Evolutionary conservation across 2,113 vertebrate genomes (phyloP).

Genomic region (Pelusios castaneus): DNA sequence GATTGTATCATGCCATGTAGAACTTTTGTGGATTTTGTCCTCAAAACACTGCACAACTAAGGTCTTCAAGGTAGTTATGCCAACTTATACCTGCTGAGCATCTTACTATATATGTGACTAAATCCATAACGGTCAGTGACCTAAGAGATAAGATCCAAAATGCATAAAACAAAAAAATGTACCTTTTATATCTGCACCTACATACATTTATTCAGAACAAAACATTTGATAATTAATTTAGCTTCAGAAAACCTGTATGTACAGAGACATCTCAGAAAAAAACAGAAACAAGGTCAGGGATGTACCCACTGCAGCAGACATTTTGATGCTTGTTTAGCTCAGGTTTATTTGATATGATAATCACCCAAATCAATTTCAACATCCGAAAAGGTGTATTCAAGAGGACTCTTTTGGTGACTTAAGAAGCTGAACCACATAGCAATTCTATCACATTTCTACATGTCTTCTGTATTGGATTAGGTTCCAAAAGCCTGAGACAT

Average conservation of each 20-base stretch:
- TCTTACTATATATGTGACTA: neutral
- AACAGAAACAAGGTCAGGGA: neutral
- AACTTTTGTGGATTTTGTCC: neutral
- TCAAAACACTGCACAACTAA: rapidly evolving
- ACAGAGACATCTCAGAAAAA: neutral
- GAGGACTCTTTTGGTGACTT: neutral
- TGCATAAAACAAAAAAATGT: neutral
- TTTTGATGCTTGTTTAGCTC: neutral
- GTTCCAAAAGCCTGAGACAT: neutral
- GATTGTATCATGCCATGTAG: neutral
- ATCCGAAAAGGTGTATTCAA: neutral
- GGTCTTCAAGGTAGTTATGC: rapidly evolving
- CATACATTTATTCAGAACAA: neutral
- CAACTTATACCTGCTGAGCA: neutral
- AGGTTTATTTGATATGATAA: rapidly evolving
- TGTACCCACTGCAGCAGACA: rapidly evolving
- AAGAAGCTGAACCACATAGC: rapidly evolving
- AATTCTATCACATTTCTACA: neutral
- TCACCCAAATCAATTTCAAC: neutral
- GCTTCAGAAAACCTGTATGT: neutral
- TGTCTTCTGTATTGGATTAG: neutral
- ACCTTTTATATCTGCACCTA: rapidly evolving
- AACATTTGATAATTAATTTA: neutral
- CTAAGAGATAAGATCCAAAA: neutral
- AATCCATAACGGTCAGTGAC: neutral